Conservation (phyloP, 1,140 invertebrate genomes). For the Arion vulgaris region DNA sequence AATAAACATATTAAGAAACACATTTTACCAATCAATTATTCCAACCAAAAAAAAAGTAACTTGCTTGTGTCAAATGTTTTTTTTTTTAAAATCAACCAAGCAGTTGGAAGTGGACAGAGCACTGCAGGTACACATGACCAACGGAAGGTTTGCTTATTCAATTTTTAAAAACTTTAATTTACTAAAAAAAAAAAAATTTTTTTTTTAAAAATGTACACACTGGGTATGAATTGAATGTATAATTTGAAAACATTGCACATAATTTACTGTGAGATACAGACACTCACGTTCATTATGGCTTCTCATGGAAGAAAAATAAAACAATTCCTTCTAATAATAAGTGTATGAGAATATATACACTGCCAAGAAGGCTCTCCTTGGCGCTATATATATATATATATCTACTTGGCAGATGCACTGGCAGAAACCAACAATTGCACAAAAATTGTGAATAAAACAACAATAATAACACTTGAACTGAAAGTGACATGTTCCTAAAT, state of each 20-base stretch:
- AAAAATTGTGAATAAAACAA: background rate
- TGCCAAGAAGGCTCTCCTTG: background rate
- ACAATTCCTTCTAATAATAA: background rate
- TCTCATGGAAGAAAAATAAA: background rate
- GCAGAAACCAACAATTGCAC: background rate
- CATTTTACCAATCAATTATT: background rate
- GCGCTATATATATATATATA: no score
- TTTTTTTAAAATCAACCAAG: constrained; percentile 31
- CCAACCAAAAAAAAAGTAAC: background rate
- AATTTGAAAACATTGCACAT: constrained; percentile 5
- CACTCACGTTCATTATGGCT: background rate
- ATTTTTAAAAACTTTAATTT: background rate
- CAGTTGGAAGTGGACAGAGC: constrained; percentile 29
- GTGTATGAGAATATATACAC: background rate
- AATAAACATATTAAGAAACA: background rate
- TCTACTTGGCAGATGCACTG: background rate
- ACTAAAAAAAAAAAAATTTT: background rate
- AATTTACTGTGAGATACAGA: background rate
- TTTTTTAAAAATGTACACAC: no score
- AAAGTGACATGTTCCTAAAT: no score
- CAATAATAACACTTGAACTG: background rate
- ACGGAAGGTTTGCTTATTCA: constrained; percentile 28
- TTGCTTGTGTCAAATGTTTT: no score
- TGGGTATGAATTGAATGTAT: background rate
- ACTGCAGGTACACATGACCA: constrained; percentile 24